These are phyloP conservation scores for Semnopithecus entellus DNA, from an alignment of 2,113 vertebrate genomes.

Conservation along the genomic window DNA sequence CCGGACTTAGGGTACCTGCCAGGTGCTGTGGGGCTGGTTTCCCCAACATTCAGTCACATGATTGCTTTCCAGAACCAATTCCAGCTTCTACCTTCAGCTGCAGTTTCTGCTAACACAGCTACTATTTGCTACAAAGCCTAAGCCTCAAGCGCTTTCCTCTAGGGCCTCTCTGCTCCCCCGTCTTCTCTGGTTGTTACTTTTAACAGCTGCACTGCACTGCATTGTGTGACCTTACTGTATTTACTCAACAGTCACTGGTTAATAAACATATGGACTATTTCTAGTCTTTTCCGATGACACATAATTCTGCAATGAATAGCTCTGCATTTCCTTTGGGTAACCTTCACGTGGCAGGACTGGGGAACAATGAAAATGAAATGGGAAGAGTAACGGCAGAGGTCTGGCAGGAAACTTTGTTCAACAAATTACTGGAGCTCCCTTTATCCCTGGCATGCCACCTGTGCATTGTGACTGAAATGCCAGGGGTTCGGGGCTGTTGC, in stretches of 20 bases:
- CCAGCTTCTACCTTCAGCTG: not conserved
- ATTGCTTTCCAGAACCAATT: not conserved
- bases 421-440: not conserved
- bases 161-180: not conserved
- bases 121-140: not conserved
- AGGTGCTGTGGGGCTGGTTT: no score
- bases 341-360: not conserved
- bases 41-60: not conserved
- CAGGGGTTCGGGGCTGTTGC: no score
- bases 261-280: not conserved
- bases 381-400: not conserved
- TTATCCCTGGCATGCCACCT: accelerated
- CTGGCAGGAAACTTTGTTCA: not conserved
- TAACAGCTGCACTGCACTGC: not conserved
- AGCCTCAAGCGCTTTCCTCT: not conserved
- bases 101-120: not conserved
- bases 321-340: not conserved
- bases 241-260: not conserved
- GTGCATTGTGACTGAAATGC: no score
- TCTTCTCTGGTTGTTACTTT: not conserved
- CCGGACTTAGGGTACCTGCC: no score
- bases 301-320: not conserved
- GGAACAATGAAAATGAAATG: not conserved
- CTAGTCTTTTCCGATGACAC: not conserved
- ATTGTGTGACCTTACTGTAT: not conserved